These are phyloP conservation scores for Danio kyathit DNA, from an alignment of 2,797 vertebrate genomes.

Conservation along the genomic window DNA sequence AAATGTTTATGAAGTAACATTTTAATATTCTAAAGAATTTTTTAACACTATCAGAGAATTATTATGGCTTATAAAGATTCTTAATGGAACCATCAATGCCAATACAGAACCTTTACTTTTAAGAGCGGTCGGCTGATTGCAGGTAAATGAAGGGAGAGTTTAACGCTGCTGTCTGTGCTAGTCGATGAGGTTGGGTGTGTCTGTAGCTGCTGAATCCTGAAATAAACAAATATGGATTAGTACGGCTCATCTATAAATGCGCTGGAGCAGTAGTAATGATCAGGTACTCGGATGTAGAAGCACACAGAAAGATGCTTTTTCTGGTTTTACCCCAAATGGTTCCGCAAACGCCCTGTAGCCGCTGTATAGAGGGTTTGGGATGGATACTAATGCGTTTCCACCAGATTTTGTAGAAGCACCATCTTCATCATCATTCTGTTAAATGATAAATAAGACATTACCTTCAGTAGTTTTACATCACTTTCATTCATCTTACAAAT, in stretches of 20 bases:
- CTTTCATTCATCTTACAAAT: neutral
- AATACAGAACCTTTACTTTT: too few species aligned
- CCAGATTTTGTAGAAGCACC: constrained; percentile 65
- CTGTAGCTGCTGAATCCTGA: constrained; percentile 41
- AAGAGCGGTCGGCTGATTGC: neutral
- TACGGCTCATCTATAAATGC: neutral
- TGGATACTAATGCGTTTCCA: constrained; percentile 80
- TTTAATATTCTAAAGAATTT: too few species aligned
- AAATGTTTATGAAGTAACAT: too few species aligned
- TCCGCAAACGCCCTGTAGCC: constrained; percentile 78
- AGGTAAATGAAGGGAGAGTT: neutral
- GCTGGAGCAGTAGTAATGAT: neutral
- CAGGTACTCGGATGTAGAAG: neutral
- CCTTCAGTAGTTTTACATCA: neutral
- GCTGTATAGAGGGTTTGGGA: constrained; percentile 88
- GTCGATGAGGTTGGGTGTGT: constrained; percentile 37
- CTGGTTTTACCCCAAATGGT: constrained; percentile 81
- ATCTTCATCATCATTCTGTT: constrained; percentile 79
- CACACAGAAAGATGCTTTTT: neutral
- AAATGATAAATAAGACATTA: constrained; percentile 3
- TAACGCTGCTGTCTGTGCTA: neutral
- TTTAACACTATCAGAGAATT: too few species aligned
- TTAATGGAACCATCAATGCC: too few species aligned
- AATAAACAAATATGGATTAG: constrained; percentile 4
- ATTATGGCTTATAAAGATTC: too few species aligned